A percentile compares a stretch with the other conserved stretches of the same genome.
Conservation (phyloP, 2,888 invertebrate genomes). For the Eupithecia subfuscata region DNA sequence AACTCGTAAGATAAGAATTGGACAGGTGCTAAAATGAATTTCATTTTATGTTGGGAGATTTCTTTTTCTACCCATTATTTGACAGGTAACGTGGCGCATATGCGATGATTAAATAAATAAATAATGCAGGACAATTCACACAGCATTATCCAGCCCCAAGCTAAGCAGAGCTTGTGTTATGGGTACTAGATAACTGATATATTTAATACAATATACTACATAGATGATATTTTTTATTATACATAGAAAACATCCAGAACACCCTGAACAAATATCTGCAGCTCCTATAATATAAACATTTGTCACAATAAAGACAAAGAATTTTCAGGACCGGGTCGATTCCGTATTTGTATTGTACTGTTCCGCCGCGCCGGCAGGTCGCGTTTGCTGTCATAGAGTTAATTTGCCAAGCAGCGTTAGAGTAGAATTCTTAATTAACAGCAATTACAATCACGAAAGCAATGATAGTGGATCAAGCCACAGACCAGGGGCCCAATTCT, state of each 20-base stretch:
- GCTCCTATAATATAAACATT: too few species aligned
- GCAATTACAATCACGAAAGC: not conserved
- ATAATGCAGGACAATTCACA: too few species aligned
- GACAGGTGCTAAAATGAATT: conserved; percentile 20
- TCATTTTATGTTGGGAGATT: conserved; percentile 20
- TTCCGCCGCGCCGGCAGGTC: too few species aligned
- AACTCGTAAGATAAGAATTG: conserved; percentile 10
- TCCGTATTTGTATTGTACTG: not conserved
- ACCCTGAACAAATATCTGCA: too few species aligned
- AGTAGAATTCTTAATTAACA: not conserved
- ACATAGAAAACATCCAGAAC: too few species aligned
- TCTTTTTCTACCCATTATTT: conserved; percentile 3
- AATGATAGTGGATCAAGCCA: not conserved
- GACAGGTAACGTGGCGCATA: not conserved
- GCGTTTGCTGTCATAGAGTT: not conserved
- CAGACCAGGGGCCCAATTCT: not conserved
- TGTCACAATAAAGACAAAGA: too few species aligned
- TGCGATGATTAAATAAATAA: not conserved
- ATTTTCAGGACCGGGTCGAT: not conserved
- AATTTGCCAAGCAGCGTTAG: not conserved
- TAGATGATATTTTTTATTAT: too few species aligned
- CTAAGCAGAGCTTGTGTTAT: too few species aligned
- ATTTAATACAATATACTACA: too few species aligned
- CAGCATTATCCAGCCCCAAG: too few species aligned
- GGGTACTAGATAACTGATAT: too few species aligned